phyloP scores from a whole-genome alignment of 2,113 vertebrate genomes.

The Calyptommatus sinebrachiatus region DNA sequence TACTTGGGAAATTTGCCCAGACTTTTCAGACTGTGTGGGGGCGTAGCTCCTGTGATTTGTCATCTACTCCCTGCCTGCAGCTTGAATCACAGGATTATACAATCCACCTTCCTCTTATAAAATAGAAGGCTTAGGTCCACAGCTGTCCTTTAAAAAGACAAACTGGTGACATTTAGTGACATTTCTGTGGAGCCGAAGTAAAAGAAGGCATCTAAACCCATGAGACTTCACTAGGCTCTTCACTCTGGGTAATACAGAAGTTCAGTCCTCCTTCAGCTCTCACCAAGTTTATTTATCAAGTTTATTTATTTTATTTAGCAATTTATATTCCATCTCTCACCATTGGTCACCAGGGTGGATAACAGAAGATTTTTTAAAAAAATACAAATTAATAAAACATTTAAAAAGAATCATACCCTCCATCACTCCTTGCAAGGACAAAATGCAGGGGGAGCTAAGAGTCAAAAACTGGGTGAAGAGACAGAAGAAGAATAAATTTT shows the following conservation, averaged over 20 bases:
- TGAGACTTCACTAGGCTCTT: neutral
- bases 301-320: no score
- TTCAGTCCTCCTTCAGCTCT: neutral
- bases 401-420: no score
- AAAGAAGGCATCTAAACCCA: neutral
- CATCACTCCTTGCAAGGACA: no score
- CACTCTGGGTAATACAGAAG: neutral
- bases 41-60: conserved; percentile 1
- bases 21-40: conserved; percentile 3
- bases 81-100: conserved; percentile 13
- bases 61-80: conserved; percentile 2
- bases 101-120: neutral
- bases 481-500: no score
- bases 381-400: no score
- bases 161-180: neutral
- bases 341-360: no score
- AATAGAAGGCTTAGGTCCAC: neutral
- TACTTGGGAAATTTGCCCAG: conserved; percentile 1
- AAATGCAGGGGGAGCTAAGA: no score
- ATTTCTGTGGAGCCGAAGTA: neutral
- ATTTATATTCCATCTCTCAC: no score
- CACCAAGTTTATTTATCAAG: no score
- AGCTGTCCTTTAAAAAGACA: neutral
- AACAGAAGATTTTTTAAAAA: no score
- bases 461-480: no score